A percentile compares a stretch with the other conserved stretches of the same genome.
Conservation (phyloP, 2,888 invertebrate species). For the Dolomedes plantarius region DNA sequence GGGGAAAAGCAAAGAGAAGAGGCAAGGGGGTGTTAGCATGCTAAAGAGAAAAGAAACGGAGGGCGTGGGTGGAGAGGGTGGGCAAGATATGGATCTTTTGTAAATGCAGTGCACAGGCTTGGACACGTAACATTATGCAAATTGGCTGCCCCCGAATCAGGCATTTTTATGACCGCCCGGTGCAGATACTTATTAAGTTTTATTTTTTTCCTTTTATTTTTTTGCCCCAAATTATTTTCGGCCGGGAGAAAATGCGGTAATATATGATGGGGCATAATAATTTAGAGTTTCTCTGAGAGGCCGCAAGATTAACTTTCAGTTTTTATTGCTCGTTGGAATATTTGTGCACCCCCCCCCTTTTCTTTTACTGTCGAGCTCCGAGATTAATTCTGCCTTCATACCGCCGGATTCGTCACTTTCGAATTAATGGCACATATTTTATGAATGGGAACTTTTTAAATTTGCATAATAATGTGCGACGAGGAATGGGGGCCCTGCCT, state of each 20-base stretch:
- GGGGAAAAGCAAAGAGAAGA: conserved; percentile 1
- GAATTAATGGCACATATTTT: not conserved
- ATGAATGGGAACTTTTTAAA: not conserved
- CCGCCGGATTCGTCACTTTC: not conserved
- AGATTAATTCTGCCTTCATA: not conserved
- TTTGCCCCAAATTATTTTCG: conserved; percentile 36
- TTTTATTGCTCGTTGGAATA: not conserved
- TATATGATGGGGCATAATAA: conserved; percentile 55
- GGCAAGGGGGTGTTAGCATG: conserved; percentile 35
- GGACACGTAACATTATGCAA: conserved; percentile 71
- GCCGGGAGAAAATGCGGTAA: conserved; percentile 42
- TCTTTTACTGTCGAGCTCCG: not conserved
- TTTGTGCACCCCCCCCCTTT: not conserved
- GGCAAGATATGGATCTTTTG: conserved; percentile 58
- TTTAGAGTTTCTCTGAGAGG: conserved; percentile 34
- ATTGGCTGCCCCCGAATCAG: conserved; percentile 52
- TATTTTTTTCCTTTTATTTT: no score
- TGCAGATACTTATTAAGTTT: conserved; percentile 65
- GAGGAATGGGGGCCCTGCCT: not conserved
- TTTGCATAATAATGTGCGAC: not conserved
- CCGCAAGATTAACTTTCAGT: conserved; percentile 49
- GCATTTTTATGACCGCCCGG: conserved; percentile 54
- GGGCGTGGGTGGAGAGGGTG: conserved; percentile 11
- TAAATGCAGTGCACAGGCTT: conserved; percentile 52
- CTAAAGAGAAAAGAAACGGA: conserved; percentile 31